phyloP scores from a whole-genome alignment of 1,140 invertebrate genomes.

The Aphelinus certus region DNA sequence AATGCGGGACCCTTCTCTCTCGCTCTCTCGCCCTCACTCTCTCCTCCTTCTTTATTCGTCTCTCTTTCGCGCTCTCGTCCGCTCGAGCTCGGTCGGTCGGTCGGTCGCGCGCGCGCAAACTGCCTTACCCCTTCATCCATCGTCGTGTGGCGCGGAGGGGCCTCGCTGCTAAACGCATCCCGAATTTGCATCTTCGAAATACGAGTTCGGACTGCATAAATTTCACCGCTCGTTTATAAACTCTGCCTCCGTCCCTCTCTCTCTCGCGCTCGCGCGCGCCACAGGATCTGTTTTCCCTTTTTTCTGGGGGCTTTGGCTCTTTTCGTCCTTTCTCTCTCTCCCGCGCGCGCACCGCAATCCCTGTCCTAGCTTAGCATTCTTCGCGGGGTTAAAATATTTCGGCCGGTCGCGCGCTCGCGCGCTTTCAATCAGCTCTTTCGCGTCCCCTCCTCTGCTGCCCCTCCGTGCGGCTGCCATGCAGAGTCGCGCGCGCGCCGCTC shows the following conservation, averaged over 20 bases:
- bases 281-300: too few species aligned
- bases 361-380: background rate
- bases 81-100: background rate
- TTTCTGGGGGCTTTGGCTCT: too few species aligned
- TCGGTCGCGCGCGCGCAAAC: constrained; percentile 34
- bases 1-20: constrained; percentile 62
- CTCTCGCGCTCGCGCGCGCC: background rate
- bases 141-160: too few species aligned
- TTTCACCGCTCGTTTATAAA: constrained; percentile 37
- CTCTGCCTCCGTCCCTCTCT: constrained; percentile 34
- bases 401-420: constrained; percentile 1
- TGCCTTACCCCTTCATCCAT: constrained; percentile 40
- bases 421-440: constrained; percentile 22
- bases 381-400: constrained; percentile 17
- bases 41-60: constrained; percentile 25
- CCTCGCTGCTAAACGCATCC: constrained; percentile 42
- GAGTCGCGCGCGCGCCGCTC: too few species aligned
- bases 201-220: constrained; percentile 41
- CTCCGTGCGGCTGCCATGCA: background rate
- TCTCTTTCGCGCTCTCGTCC: constrained; percentile 36
- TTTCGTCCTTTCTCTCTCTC: constrained; percentile 21
- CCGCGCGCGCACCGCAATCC: too few species aligned
- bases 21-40: constrained; percentile 34
- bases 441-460: constrained; percentile 4
- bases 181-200: constrained; percentile 54